Conservation (phyloP, 2,113 vertebrate genomes). For the Syrrhaptes paradoxus region DNA sequence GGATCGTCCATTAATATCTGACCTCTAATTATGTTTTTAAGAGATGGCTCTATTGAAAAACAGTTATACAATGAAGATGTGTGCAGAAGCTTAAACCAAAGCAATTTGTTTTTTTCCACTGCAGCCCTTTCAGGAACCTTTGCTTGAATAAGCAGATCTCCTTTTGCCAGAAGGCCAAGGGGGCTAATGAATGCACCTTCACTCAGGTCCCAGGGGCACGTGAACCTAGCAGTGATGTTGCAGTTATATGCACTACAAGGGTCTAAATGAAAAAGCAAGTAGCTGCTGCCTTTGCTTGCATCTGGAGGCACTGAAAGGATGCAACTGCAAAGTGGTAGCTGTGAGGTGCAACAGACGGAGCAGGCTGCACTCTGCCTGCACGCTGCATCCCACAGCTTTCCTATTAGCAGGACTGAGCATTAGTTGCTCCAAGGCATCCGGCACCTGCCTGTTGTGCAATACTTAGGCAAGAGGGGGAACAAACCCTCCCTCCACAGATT, state of each 20-base stretch:
- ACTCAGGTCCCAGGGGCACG: not conserved
- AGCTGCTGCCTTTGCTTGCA: not conserved
- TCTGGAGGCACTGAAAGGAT: not conserved
- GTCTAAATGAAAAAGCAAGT: not conserved
- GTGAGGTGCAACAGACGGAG: not conserved
- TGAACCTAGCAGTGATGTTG: not conserved
- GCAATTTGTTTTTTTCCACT: not conserved
- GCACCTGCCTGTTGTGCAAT: conserved; percentile 17
- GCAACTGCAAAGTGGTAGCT: not conserved
- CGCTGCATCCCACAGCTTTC: not conserved
- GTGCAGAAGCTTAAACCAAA: not conserved
- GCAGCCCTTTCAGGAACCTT: not conserved
- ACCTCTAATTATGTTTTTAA: conserved; percentile 41
- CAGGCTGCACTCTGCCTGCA: not conserved
- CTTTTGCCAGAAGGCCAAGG: not conserved
- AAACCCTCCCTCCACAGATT: not conserved
- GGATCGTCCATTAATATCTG: conserved; percentile 17
- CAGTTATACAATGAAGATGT: not conserved
- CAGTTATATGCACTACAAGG: not conserved
- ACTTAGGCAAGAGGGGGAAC: not conserved
- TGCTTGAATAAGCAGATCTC: not conserved
- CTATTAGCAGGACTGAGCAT: not conserved
- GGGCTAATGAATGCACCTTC: fast-evolving
- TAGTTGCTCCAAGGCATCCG: not conserved
- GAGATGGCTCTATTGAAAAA: not conserved